phyloP scores from a whole-genome alignment of 2,888 invertebrate species.

The Branchipolynoe longqiensis region DNA sequence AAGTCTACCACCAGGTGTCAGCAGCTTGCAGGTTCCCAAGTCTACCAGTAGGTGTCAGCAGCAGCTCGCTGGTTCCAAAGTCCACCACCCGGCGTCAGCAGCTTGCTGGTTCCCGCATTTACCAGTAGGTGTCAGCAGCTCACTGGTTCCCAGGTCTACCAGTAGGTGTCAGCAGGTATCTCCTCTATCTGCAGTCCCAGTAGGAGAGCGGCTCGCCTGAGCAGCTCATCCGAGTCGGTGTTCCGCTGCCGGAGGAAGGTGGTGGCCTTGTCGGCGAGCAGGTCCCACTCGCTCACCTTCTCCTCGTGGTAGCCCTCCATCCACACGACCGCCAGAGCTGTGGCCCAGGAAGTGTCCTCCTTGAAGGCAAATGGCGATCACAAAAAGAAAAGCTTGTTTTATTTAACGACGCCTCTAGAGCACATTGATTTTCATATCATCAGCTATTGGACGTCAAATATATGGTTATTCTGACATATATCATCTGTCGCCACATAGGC shows the following conservation, averaged over 20 bases:
- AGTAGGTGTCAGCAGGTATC: slow-evolving; percentile 16
- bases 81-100: too few relatives aligned
- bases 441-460: too few relatives aligned
- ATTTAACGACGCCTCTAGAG: background rate
- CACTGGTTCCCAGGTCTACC: background rate
- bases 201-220: slow-evolving; percentile 30
- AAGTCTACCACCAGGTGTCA: too few relatives aligned
- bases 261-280: slow-evolving; percentile 48
- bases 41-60: too few relatives aligned
- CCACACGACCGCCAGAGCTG: slow-evolving; percentile 46
- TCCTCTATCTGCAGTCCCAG: slow-evolving; percentile 44
- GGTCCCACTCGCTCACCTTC: slow-evolving; percentile 47
- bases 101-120: too few relatives aligned
- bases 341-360: slow-evolving; percentile 47
- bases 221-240: slow-evolving; percentile 51
- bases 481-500: too few relatives aligned
- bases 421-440: too few relatives aligned
- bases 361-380: background rate
- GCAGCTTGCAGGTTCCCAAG: too few relatives aligned
- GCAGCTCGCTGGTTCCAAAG: too few relatives aligned
- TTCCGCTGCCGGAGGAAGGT: slow-evolving; percentile 15
- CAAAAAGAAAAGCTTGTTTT: background rate
- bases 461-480: too few relatives aligned
- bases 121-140: background rate
- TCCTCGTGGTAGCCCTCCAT: slow-evolving; percentile 54